Percentiles rank a stretch among this genome's conserved stretches.
These are phyloP conservation scores for Physella acuta DNA, from an alignment of 1,140 invertebrate species.

Conservation along the genomic window DNA sequence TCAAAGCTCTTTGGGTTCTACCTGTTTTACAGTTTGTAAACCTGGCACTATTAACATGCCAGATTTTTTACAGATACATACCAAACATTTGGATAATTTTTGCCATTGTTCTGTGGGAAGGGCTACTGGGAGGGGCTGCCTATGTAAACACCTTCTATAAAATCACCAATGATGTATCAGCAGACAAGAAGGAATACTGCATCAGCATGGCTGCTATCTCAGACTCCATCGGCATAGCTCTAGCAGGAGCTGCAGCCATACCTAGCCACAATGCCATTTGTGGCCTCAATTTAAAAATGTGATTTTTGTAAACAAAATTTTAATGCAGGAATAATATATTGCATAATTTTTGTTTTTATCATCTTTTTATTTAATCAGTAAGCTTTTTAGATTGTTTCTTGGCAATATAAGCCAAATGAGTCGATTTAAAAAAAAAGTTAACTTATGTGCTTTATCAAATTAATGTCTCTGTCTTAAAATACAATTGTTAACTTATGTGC, in stretches of 20 bases:
- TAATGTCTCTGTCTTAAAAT: too few species aligned
- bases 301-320: too few species aligned
- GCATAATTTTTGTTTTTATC: too few species aligned
- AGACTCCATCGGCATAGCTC: conserved; percentile 74
- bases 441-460: too few species aligned
- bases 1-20: conserved; percentile 55
- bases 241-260: conserved; percentile 72
- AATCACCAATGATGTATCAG: conserved; percentile 69
- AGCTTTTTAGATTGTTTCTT: too few species aligned
- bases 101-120: conserved; percentile 77
- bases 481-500: too few species aligned
- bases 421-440: too few species aligned
- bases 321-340: too few species aligned
- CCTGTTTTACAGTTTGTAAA: conserved; percentile 68
- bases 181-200: conserved; percentile 57
- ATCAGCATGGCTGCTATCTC: conserved; percentile 74
- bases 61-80: conserved; percentile 72
- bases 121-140: conserved; percentile 77
- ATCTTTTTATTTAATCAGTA: too few species aligned
- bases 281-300: conserved; percentile 40
- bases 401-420: too few species aligned
- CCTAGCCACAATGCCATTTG: conserved; percentile 77
- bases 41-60: conserved; percentile 67
- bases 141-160: conserved; percentile 86
- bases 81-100: conserved; percentile 77